Conservation (phyloP, 2,888 invertebrate genomes). For the Agrilus mali region DNA sequence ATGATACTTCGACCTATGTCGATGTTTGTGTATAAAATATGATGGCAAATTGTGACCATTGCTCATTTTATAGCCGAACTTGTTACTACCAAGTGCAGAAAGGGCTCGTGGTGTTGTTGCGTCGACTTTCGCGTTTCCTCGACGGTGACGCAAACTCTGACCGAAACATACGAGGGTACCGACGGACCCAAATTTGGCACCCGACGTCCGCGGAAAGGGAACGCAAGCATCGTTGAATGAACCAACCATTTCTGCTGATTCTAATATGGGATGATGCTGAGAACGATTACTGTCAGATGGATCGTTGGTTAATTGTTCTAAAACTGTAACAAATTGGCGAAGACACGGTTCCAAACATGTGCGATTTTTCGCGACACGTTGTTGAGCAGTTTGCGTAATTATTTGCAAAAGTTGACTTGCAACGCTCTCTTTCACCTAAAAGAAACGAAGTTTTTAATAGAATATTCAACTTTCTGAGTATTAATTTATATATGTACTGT, state of each 20-base stretch:
- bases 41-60: constrained; percentile 45
- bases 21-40: constrained; percentile 57
- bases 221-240: constrained; percentile 62
- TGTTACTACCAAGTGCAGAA: constrained; percentile 50
- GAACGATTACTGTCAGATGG: constrained; percentile 36
- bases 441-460: constrained; percentile 17
- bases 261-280: constrained; percentile 16
- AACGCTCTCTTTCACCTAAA: constrained; percentile 49
- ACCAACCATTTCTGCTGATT: constrained; percentile 26
- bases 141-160: constrained; percentile 51
- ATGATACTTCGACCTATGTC: constrained; percentile 17
- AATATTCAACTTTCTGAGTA: too few relatives aligned
- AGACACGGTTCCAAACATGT: constrained; percentile 83
- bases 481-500: too few relatives aligned
- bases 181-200: constrained; percentile 83
- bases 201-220: constrained; percentile 89
- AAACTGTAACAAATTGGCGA: constrained; percentile 49
- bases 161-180: constrained; percentile 80
- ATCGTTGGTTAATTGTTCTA: constrained; percentile 48
- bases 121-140: constrained; percentile 58
- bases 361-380: constrained; percentile 71
- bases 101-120: constrained; percentile 67
- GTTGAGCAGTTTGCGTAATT: constrained; percentile 66
- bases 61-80: constrained; percentile 22
- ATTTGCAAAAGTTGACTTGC: constrained; percentile 67